phyloP scores from a whole-genome alignment of 2,888 invertebrate species.

The Tortrix viridana region DNA sequence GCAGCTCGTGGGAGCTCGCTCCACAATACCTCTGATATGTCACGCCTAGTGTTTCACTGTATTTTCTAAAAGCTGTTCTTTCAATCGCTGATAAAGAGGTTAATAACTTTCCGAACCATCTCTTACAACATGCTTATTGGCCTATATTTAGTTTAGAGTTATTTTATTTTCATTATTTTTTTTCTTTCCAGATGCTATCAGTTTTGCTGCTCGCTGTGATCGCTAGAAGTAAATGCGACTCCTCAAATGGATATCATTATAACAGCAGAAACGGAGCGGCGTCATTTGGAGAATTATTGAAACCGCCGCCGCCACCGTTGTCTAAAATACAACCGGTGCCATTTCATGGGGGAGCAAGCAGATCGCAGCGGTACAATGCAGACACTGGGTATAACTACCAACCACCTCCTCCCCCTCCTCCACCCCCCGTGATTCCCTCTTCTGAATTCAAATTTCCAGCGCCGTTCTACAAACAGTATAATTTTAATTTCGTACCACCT shows the following conservation, averaged over 20 bases:
- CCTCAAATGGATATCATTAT: conserved; percentile 54
- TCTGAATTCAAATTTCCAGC: conserved; percentile 74
- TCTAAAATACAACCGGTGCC: conserved; percentile 69
- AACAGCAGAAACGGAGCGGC: conserved; percentile 58
- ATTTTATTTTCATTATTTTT: not conserved
- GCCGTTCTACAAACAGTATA: conserved; percentile 78
- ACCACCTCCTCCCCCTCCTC: conserved; percentile 57
- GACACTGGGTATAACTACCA: conserved; percentile 67
- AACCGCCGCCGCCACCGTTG: conserved; percentile 75
- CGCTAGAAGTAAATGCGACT: conserved; percentile 61
- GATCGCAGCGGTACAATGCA: conserved; percentile 64
- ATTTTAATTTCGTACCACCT: conserved; percentile 74
- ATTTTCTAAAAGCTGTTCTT: conserved; percentile 64
- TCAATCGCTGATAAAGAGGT: conserved; percentile 36
- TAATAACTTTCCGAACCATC: conserved; percentile 21
- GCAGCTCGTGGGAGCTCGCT: conserved; percentile 68
- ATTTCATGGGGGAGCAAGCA: conserved; percentile 65
- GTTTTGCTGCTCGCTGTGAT: conserved; percentile 61
- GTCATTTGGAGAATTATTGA: conserved; percentile 68
- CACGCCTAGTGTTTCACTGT: conserved; percentile 72
- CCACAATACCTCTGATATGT: conserved; percentile 71
- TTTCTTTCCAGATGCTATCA: conserved; percentile 67
- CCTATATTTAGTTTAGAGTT: too few species aligned
- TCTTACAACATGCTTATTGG: too few species aligned
- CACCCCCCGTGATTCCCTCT: conserved; percentile 48